Percentiles rank a stretch among this genome's conserved stretches.
phyloP scores from a whole-genome alignment of 2,797 vertebrate species.

The Amniataba percoides region DNA sequence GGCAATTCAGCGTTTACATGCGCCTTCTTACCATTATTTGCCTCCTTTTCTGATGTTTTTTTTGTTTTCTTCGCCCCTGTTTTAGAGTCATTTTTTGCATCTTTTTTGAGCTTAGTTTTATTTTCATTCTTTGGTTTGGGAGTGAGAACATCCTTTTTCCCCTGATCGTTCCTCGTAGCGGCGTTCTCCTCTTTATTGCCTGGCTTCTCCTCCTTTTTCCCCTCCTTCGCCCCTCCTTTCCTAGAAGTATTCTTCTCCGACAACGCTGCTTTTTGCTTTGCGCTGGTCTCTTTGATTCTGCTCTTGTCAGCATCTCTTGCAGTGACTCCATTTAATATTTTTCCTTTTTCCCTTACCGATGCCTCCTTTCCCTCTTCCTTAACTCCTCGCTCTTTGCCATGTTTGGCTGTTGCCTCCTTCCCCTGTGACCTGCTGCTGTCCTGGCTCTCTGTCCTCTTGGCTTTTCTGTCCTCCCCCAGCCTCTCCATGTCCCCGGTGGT shows the following conservation, averaged over 20 bases:
- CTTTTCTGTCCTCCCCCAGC: conserved; percentile 71
- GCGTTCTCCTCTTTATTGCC: conserved; percentile 76
- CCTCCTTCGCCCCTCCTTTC: conserved; percentile 75
- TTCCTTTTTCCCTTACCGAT: conserved; percentile 75
- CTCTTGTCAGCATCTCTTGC: conserved; percentile 68
- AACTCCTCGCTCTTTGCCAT: conserved; percentile 69
- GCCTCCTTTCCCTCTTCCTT: conserved; percentile 74
- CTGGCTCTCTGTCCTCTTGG: conserved; percentile 87
- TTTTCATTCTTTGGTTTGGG: conserved; percentile 85
- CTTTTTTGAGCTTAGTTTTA: conserved; percentile 80
- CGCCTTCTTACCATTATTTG: conserved; percentile 70
- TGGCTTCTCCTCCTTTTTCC: conserved; percentile 82
- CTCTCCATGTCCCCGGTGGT: conserved; percentile 81
- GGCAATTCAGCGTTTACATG: conserved; percentile 40
- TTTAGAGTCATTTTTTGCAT: conserved; percentile 85
- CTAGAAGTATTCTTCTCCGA: conserved; percentile 75
- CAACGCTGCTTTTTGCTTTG: conserved; percentile 63
- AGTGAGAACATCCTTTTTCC: conserved; percentile 70
- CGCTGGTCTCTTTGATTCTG: conserved; percentile 66
- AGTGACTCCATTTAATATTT: conserved; percentile 66
- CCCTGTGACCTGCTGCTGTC: conserved; percentile 87
- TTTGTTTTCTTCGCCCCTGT: conserved; percentile 69
- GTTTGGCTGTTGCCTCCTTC: conserved; percentile 72
- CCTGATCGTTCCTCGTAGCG: conserved; percentile 64
- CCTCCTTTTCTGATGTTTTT: conserved; percentile 71